These are phyloP conservation scores for Coryphaenoides rupestris DNA, from an alignment of 2,113 vertebrate genomes.

Conservation along the genomic window DNA sequence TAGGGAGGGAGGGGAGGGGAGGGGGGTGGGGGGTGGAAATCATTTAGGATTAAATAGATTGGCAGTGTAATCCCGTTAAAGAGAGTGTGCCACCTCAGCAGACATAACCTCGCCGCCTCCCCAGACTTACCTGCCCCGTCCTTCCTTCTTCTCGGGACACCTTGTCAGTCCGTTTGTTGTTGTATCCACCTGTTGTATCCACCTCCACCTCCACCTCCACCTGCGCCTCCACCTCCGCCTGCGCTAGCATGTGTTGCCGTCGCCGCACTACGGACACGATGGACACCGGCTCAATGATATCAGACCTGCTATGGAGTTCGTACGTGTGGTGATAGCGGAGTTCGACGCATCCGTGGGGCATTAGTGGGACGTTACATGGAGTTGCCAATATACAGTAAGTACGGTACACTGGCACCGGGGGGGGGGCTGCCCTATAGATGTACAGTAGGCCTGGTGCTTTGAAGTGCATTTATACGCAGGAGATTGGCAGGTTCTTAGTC, in stretches of 20 bases:
- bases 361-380: constrained; percentile 58
- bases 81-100: constrained; percentile 89
- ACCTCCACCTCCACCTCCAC: no score
- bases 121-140: constrained; percentile 25
- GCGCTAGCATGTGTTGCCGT: no score
- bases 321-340: constrained; percentile 1
- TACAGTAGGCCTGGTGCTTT: not conserved
- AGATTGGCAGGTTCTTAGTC: no score
- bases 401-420: no score
- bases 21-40: constrained; percentile 77
- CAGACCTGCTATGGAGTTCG: constrained; percentile 15
- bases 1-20: constrained; percentile 71
- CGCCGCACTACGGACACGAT: no score
- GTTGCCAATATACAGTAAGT: constrained; percentile 69
- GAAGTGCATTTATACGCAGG: not conserved
- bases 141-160: constrained; percentile 41
- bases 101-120: constrained; percentile 52
- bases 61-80: constrained; percentile 90
- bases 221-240: no score
- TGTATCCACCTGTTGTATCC: constrained; percentile 31
- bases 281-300: no score
- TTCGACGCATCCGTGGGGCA: constrained; percentile 31
- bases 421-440: not conserved
- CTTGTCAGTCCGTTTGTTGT: constrained; percentile 26
- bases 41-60: constrained; percentile 90